Conservation (phyloP, 2,888 invertebrate genomes). For the Drosophila gaucha region DNA sequence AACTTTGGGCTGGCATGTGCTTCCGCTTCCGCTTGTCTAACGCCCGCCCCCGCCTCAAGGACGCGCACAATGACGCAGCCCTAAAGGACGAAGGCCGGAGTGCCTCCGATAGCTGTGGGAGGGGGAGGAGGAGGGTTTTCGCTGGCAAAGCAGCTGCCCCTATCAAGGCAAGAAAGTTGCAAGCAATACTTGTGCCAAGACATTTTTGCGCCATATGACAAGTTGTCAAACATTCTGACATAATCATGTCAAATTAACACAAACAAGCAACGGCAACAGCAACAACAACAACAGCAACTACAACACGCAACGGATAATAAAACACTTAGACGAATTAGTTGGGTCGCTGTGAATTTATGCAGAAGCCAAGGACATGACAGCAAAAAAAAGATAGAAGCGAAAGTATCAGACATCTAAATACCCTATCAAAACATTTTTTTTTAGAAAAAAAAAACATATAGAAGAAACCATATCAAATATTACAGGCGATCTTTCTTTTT, state of each 20-base stretch:
- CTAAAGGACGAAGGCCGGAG: neutral
- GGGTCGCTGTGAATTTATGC: constrained; percentile 29
- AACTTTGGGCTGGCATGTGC: constrained; percentile 64
- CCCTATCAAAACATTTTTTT: too few relatives aligned
- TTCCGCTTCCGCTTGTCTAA: constrained; percentile 47
- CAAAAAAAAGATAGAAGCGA: neutral
- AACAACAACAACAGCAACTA: constrained; percentile 16
- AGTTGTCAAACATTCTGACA: constrained; percentile 78
- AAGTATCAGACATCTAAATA: neutral
- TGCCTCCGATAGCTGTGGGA: neutral
- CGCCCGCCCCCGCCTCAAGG: constrained; percentile 48
- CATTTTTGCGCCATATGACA: constrained; percentile 58
- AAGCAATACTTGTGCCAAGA: constrained; percentile 6
- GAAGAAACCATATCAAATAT: too few relatives aligned
- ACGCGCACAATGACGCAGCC: constrained; percentile 35
- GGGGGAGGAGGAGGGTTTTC: neutral
- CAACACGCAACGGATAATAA: constrained; percentile 64
- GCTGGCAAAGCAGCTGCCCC: neutral
- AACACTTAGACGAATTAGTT: constrained; percentile 72
- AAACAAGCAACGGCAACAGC: constrained; percentile 34
- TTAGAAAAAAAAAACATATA: neutral
- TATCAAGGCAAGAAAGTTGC: constrained; percentile 8
- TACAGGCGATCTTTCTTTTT: too few relatives aligned
- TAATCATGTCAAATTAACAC: constrained; percentile 81
- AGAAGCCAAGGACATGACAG: constrained; percentile 45